Conservation (phyloP, 2,888 invertebrate genomes). For the Zelleria hepariella region DNA sequence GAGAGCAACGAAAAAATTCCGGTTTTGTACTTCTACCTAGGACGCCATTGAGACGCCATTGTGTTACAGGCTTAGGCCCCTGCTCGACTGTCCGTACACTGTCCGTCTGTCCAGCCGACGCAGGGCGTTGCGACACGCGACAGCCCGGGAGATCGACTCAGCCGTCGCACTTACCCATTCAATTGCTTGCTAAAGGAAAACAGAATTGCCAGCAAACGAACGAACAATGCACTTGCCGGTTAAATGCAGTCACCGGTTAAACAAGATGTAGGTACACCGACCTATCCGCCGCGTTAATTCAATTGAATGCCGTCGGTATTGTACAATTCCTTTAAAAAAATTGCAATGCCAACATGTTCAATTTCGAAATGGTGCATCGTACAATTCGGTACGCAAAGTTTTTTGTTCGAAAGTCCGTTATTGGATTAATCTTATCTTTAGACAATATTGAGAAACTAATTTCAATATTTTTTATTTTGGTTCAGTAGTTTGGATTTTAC, state of each 20-base stretch:
- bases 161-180: not conserved
- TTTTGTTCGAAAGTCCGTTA: no score
- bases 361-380: not conserved
- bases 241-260: not conserved
- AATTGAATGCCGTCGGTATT: not conserved
- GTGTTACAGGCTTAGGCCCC: no score
- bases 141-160: conserved; percentile 10
- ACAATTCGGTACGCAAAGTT: not conserved
- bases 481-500: no score
- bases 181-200: conserved; percentile 5
- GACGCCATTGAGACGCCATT: no score
- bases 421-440: no score
- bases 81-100: no score
- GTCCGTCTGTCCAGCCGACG: conserved; percentile 10
- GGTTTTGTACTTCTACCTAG: no score
- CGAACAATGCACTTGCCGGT: not conserved
- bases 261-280: not conserved
- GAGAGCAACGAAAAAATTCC: no score
- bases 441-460: no score
- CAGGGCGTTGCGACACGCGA: not conserved
- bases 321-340: not conserved
- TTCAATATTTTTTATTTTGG: no score
- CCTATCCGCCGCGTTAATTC: no score
- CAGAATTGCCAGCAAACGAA: not conserved
- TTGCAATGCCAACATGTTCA: no score